A percentile compares a stretch with the other conserved stretches of the same genome.
phyloP scores from a whole-genome alignment of 2,888 invertebrate species.

The Deladenus siricidicola region DNA sequence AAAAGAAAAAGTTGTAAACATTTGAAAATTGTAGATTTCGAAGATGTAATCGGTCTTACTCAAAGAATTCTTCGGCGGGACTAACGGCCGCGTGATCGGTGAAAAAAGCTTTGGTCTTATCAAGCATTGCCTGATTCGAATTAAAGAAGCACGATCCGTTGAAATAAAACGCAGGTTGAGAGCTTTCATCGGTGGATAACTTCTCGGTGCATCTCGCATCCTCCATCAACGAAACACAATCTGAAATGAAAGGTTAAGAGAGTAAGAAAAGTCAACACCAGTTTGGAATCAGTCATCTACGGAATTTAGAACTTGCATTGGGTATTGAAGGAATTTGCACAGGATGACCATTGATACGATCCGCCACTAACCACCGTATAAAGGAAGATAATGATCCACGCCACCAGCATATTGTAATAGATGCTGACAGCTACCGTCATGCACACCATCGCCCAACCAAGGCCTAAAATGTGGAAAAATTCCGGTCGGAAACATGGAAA shows the following conservation, averaged over 20 bases:
- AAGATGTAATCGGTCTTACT: slow-evolving; percentile 15
- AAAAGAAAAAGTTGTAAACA: not conserved
- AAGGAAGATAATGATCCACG: slow-evolving; percentile 39
- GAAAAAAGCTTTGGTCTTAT: slow-evolving; percentile 4
- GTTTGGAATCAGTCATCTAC: no score
- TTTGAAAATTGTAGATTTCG: not conserved
- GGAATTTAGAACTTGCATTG: slow-evolving; percentile 22
- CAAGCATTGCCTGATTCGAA: slow-evolving; percentile 5
- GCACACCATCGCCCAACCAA: slow-evolving; percentile 83
- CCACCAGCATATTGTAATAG: slow-evolving; percentile 41
- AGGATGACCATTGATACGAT: slow-evolving; percentile 24
- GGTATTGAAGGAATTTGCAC: slow-evolving; percentile 32
- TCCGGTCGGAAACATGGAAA: no score
- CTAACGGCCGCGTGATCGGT: slow-evolving; percentile 5
- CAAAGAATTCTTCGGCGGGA: slow-evolving; percentile 34
- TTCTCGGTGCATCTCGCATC: slow-evolving; percentile 17
- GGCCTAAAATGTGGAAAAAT: slow-evolving; percentile 56
- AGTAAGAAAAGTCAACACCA: no score
- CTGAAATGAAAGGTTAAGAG: no score
- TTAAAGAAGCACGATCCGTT: slow-evolving; percentile 10
- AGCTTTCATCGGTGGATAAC: not conserved
- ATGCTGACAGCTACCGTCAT: slow-evolving; percentile 76
- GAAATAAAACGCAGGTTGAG: slow-evolving; percentile 16
- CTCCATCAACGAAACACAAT: slow-evolving; percentile 23
- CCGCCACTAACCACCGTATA: slow-evolving; percentile 27